A percentile compares a stretch with the other conserved stretches of the same genome.
Conservation (phyloP, 2,797 vertebrate genomes). For the Silurus aristotelis region DNA sequence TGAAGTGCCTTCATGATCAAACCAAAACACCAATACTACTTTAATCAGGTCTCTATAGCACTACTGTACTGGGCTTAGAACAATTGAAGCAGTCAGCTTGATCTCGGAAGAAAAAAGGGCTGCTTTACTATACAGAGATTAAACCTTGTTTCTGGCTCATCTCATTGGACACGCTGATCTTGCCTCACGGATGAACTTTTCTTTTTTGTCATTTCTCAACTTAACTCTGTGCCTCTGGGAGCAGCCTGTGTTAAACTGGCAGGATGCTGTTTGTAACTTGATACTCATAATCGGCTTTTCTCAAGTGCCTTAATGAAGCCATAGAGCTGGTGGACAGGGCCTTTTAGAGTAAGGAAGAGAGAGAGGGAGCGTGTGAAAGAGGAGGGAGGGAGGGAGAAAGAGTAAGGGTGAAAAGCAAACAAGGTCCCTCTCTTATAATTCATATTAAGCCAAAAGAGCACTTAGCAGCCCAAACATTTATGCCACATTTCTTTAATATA, state of each 20-base stretch:
- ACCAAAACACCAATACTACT: slow-evolving; percentile 13
- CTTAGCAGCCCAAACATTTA: slow-evolving; percentile 54
- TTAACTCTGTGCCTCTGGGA: slow-evolving; percentile 55
- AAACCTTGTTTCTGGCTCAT: slow-evolving; percentile 47
- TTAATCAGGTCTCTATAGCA: background rate
- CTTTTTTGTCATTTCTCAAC: slow-evolving; percentile 50
- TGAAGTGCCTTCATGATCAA: slow-evolving; percentile 2
- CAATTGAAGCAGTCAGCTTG: slow-evolving; percentile 6
- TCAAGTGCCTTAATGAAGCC: slow-evolving; percentile 60
- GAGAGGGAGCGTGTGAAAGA: slow-evolving; percentile 21
- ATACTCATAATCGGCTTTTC: slow-evolving; percentile 61
- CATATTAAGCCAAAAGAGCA: slow-evolving; percentile 49
- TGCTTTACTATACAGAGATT: slow-evolving; percentile 46
- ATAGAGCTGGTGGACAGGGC: slow-evolving; percentile 51
- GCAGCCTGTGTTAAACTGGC: slow-evolving; percentile 55
- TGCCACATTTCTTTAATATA: slow-evolving; percentile 52
- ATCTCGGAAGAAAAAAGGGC: slow-evolving; percentile 19
- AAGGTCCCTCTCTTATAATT: slow-evolving; percentile 46
- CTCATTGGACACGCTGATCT: slow-evolving; percentile 54
- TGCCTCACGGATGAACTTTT: slow-evolving; percentile 44
- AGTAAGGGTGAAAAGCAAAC: slow-evolving; percentile 24
- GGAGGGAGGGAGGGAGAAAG: slow-evolving; percentile 15
- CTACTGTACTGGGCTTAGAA: slow-evolving; percentile 14
- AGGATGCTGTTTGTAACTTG: slow-evolving; percentile 59
- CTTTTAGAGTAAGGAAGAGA: slow-evolving; percentile 35